Evolutionary conservation across 2,888 invertebrate species (phyloP), one percentile per base, ranked within the genome.

Genomic region (Acleris emargana): DNA sequence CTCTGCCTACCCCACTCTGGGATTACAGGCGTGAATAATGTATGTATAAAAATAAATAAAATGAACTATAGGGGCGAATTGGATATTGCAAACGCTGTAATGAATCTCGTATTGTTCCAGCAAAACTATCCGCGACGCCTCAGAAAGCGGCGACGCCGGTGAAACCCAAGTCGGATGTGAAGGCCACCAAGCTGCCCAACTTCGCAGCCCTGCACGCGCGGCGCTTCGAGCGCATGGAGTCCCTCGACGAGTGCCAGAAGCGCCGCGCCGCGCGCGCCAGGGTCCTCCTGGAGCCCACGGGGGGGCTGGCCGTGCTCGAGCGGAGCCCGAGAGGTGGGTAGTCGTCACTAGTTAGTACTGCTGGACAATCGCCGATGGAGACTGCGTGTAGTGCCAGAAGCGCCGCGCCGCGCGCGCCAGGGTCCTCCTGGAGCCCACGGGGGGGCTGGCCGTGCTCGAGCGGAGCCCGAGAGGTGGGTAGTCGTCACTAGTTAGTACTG

Each of bases 181-280:
- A 69, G 38, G 60, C 58, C 53, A 94, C 88, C 5, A 94, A 94
- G 84, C 82, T 95, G 78, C 96, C 96, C 0, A 94, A 96, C 85
- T 96, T 96, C 80, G 93, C 94, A 0, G 93, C 94, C 5, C 91
- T 96, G 59, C 96, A 96, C 76, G 91, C 94, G 79, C 94, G 92
- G 73, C 91, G 93, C 60, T 95, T 95, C 75, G 91, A 91, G 32
- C 93, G 93, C 84, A 95, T 96, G 94, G 95, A 96, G 86, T 95
- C 95, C 16, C 78, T 96, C 17, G 83, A 92, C 50, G 95, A 96
- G 75, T 93, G 94, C 76, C 90, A 94, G 78, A 78, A 83, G 76
- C 71, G 93, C 64, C 88, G 83, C 75, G 90, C 64, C 88, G 83
- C 75, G 90, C 89, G 17, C 76, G 79, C 71, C 78, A 94, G 2